phyloP scores from a whole-genome alignment of 2,888 invertebrate species.

The Xylophagus ater region DNA sequence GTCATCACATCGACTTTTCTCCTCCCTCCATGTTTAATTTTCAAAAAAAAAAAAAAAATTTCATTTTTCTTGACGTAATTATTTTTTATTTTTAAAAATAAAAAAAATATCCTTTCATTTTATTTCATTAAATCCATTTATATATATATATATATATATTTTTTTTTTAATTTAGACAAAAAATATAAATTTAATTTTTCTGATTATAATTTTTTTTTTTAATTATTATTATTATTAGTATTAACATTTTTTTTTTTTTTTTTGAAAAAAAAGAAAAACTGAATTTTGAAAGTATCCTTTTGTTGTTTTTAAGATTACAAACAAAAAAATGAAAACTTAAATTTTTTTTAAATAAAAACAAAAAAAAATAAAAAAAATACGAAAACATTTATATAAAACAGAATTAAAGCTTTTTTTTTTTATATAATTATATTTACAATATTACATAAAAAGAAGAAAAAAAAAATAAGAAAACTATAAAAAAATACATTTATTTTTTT shows the following conservation, averaged over 20 bases:
- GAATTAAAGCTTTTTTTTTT: neutral
- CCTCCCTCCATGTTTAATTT: too few species aligned
- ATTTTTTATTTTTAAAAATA: neutral
- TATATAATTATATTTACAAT: conserved; percentile 1
- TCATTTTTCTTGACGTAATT: neutral
- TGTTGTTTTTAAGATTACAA: too few species aligned
- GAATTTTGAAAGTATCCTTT: neutral
- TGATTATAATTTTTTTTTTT: too few species aligned
- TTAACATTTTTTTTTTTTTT: too few species aligned
- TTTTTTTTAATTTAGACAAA: too few species aligned
- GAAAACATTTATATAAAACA: neutral
- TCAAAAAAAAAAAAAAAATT: too few species aligned
- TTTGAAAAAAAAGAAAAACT: conserved; percentile 1
- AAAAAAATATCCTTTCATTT: conserved; percentile 9
- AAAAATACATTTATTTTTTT: conserved; percentile 1
- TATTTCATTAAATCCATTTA: conserved; percentile 2
- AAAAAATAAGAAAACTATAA: conserved; percentile 3
- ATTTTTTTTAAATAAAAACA: conserved; percentile 4
- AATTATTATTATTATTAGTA: too few species aligned
- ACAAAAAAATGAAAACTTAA: conserved; percentile 3
- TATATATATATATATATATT: conserved; percentile 2
- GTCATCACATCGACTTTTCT: too few species aligned
- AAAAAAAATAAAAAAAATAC: neutral
- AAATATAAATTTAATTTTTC: too few species aligned
- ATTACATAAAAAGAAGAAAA: conserved; percentile 1